phyloP scores from a whole-genome alignment of 2,113 vertebrate species.

The Plecotus auritus region DNA sequence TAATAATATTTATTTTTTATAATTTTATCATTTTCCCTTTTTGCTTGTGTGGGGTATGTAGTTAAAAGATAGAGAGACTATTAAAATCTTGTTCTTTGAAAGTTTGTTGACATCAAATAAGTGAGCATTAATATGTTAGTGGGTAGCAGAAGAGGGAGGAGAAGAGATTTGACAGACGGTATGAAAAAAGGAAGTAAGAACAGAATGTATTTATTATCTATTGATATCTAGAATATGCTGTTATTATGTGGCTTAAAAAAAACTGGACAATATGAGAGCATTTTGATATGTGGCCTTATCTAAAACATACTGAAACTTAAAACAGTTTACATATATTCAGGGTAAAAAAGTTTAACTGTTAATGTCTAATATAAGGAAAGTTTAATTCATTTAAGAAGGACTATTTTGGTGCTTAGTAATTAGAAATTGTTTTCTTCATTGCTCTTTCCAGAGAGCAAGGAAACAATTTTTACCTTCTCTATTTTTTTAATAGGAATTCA shows the following conservation, averaged over 20 bases:
- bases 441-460: not conserved
- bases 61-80: not conserved
- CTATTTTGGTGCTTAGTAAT: not conserved
- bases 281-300: not conserved
- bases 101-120: not conserved
- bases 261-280: accelerated
- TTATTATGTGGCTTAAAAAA: not conserved
- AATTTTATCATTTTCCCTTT: not conserved
- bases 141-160: not conserved
- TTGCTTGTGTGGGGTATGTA: not conserved
- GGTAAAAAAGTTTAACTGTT: not conserved
- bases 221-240: not conserved
- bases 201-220: not conserved
- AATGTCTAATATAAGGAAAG: not conserved
- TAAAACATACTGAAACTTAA: not conserved
- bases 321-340: not conserved
- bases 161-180: not conserved
- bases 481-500: not conserved
- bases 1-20: not conserved
- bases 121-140: accelerated
- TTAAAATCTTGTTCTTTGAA: not conserved
- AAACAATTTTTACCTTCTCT: not conserved
- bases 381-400: not conserved
- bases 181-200: not conserved
- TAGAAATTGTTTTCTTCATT: conserved; percentile 32